Evolutionary conservation across 2,888 invertebrate species (phyloP).

Genomic region (Eilema caniola): DNA sequence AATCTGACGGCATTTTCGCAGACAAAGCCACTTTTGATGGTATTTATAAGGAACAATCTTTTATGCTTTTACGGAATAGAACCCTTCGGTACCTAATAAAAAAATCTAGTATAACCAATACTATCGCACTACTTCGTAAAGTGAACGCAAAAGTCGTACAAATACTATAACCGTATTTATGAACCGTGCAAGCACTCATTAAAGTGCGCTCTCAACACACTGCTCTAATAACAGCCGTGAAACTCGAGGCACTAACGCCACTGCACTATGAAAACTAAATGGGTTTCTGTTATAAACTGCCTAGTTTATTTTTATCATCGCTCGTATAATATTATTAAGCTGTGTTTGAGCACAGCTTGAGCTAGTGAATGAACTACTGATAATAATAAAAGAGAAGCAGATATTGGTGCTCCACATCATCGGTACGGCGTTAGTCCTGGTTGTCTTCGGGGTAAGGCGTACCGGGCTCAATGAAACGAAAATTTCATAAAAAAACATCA

Average conservation of each 20-base stretch:
- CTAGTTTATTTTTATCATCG: constrained; percentile 29
- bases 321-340: constrained; percentile 26
- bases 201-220: constrained; percentile 15
- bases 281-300: constrained; percentile 23
- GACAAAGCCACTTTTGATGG: no score
- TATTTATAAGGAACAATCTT: no score
- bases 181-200: neutral
- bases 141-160: neutral
- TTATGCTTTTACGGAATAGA: neutral
- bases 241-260: constrained; percentile 24
- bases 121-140: neutral
- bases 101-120: neutral
- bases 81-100: neutral
- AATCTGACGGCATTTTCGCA: no score
- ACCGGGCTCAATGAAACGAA: no score
- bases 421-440: no score
- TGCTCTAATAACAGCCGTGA: constrained; percentile 27
- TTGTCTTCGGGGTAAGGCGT: no score
- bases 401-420: neutral
- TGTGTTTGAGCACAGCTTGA: no score
- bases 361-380: neutral
- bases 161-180: neutral
- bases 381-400: neutral
- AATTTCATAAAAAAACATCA: no score
- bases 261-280: constrained; percentile 32